Base-by-base conservation (phyloP, 2,113 vertebrate genomes). In the Eira barbara region DNA sequence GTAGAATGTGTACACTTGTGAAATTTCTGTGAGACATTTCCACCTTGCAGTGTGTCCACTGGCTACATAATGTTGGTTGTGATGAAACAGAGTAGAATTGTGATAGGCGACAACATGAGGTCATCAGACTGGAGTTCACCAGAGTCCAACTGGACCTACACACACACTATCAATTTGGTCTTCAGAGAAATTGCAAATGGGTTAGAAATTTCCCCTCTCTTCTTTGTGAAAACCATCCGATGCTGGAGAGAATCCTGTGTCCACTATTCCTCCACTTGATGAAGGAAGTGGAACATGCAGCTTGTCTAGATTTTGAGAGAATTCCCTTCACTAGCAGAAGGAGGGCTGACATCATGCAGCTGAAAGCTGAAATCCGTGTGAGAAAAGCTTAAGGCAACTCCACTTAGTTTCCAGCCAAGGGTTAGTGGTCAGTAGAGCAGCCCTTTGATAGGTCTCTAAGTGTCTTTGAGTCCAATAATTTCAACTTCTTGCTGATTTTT, bases 281-380 rank as follows among this genome's bases (percentile, higher is more conserved):
- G 17, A 74, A 47, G 29, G 29, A 88, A 34, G 27, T 17, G 9
- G 9, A 39, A 3, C 3, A 7, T 0, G 4, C 2, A 23, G 18
- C 42, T 31, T 6, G n/a, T 45, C 63, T 29, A 34, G 2, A 34
- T n/a, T 57, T 39, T 34, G 55, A 36, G 45, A 96, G 45, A n/a
- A 69, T 34, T 88, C 14, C 4, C 18, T 39, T 21, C 15, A 27
- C 6, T 3, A 4, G 69, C 36, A 15, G n/a, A 25, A 67, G 42
- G 23, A n/a, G 14, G 3, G 25, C 15, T 52, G 8, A 34, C 23
- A 5, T 34, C 42, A 65, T 15, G 4, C 21, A 2, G 0, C 0
- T 25, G 42, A 55, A 17, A 63, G 52, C 20, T 8, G 7, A 89
- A 27, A 57, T 17, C 13, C 2, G 7, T 6, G 13, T 12, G 21